Percentiles rank a stretch among this genome's conserved stretches.
phyloP scores from a whole-genome alignment of 2,888 invertebrate species.

The Xanthia togata region DNA sequence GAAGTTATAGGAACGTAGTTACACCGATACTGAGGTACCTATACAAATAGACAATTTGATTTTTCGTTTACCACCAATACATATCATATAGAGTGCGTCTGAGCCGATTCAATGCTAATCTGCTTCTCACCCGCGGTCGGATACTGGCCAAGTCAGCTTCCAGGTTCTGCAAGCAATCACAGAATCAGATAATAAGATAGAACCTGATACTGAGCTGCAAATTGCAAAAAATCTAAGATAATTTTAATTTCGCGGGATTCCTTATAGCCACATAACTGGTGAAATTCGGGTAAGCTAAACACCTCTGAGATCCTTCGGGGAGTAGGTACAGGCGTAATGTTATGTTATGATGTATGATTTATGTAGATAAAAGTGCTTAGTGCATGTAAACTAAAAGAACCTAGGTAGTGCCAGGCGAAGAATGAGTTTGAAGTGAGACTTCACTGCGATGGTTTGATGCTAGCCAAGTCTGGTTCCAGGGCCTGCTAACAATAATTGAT shows the following conservation, averaged over 20 bases:
- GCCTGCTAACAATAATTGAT: constrained; percentile 62
- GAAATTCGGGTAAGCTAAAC: neutral
- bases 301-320: neutral
- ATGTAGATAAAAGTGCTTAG: constrained; percentile 35
- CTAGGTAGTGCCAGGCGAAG: constrained; percentile 25
- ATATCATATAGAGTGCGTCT: constrained; percentile 18
- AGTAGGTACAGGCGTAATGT: too few relatives aligned
- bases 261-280: neutral
- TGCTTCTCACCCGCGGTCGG: constrained; percentile 26
- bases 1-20: neutral
- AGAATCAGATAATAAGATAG: constrained; percentile 25
- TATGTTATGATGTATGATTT: neutral
- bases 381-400: constrained; percentile 21
- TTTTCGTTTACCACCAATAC: constrained; percentile 11
- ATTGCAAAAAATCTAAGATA: neutral
- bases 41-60: neutral
- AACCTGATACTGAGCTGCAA: neutral
- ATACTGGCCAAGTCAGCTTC: constrained; percentile 36
- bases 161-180: constrained; percentile 45
- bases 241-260: neutral
- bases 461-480: constrained; percentile 70
- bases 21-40: too few relatives aligned
- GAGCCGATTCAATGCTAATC: constrained; percentile 30
- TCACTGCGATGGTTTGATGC: constrained; percentile 47
- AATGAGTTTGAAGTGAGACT: constrained; percentile 36